These are phyloP conservation scores for Lasioglossum vierecki DNA, from an alignment of 2,888 invertebrate species.

Conservation along the genomic window DNA sequence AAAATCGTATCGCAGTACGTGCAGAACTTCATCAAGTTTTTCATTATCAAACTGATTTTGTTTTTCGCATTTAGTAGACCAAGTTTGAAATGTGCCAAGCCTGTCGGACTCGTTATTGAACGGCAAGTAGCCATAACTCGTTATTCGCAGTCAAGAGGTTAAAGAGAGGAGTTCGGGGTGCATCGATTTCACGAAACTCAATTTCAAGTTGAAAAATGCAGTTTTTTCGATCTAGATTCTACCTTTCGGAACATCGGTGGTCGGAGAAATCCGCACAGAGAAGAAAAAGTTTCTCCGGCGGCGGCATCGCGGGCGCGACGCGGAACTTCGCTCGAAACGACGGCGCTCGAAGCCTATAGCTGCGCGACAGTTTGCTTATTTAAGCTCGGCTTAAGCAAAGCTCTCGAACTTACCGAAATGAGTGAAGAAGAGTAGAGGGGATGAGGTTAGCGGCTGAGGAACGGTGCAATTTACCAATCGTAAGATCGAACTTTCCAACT, in stretches of 20 bases:
- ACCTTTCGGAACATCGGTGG: constrained; percentile 18
- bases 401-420: constrained; percentile 55
- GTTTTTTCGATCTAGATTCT: background rate
- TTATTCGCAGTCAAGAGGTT: background rate
- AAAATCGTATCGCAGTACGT: too few species aligned
- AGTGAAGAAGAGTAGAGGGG: constrained; percentile 33
- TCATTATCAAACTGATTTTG: too few species aligned
- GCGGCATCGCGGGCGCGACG: constrained; percentile 45
- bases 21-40: too few species aligned
- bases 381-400: constrained; percentile 74
- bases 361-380: constrained; percentile 74
- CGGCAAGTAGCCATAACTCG: background rate
- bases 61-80: too few species aligned
- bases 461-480: constrained; percentile 56
- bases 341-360: constrained; percentile 55
- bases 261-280: constrained; percentile 44
- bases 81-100: background rate
- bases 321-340: constrained; percentile 47
- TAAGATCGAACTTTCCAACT: constrained; percentile 62
- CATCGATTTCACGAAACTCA: background rate
- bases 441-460: constrained; percentile 10
- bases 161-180: background rate
- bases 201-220: background rate
- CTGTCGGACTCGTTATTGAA: background rate
- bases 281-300: constrained; percentile 63